Evolutionary conservation across 2,797 vertebrate genomes (phyloP).

Genomic region (Rousettus madagascariensis): DNA sequence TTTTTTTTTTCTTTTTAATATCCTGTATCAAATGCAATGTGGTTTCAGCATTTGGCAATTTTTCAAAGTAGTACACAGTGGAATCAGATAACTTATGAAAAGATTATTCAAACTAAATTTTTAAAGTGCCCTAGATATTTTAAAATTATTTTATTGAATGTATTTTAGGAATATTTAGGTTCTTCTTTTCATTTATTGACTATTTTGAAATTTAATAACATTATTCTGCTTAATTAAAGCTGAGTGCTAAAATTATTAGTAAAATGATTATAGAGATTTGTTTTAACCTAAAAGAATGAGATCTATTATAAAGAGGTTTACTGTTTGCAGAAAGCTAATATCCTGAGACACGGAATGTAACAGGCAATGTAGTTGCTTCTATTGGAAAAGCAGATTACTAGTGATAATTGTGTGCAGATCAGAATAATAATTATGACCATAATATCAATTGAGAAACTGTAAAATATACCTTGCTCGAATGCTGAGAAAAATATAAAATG

Average conservation of each 20-base stretch:
- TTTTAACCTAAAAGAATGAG: neutral
- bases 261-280: neutral
- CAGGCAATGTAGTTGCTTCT: neutral
- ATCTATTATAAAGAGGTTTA: neutral
- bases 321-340: neutral
- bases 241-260: neutral
- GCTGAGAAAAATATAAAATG: neutral
- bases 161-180: neutral
- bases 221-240: constrained; percentile 9
- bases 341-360: neutral
- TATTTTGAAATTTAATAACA: neutral
- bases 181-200: neutral
- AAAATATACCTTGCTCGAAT: neutral
- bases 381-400: neutral
- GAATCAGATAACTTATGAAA: neutral
- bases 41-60: neutral
- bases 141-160: neutral
- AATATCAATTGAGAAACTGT: neutral
- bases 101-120: neutral
- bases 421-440: neutral
- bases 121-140: neutral
- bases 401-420: neutral
- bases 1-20: neutral
- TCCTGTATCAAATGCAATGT: neutral
- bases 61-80: neutral